Conservation (phyloP, 1,140 invertebrate species). For the Galleria mellonella region DNA sequence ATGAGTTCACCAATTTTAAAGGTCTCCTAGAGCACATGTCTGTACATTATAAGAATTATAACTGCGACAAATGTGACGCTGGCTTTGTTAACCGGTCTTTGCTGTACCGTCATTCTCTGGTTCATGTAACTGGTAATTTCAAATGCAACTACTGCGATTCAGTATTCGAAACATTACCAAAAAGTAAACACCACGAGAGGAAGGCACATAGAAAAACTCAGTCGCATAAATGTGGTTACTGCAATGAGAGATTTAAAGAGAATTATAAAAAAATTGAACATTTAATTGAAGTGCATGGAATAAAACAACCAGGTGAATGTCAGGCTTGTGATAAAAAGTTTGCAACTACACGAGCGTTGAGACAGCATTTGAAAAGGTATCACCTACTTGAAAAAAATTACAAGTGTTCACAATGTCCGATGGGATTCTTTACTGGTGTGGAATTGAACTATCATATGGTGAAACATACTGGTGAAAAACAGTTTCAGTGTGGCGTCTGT, state of each 20-base stretch:
- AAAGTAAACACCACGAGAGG: constrained; percentile 36
- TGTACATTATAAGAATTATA: constrained; percentile 38
- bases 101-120: constrained; percentile 29
- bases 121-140: constrained; percentile 31
- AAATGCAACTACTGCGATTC: constrained; percentile 34
- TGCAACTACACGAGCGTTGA: not conserved
- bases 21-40: constrained; percentile 47
- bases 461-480: constrained; percentile 25
- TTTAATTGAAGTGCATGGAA: constrained; percentile 34
- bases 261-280: constrained; percentile 36
- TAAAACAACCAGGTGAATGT: constrained; percentile 18
- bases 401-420: constrained; percentile 30
- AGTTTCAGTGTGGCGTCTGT: constrained; percentile 38
- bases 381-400: constrained; percentile 24
- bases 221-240: constrained; percentile 34
- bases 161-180: constrained; percentile 30
- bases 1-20: constrained; percentile 41
- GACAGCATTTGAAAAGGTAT: constrained; percentile 16
- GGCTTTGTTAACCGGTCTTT: constrained; percentile 35
- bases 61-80: constrained; percentile 36
- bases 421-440: constrained; percentile 16
- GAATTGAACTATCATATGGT: constrained; percentile 28
- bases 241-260: constrained; percentile 33
- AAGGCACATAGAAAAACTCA: constrained; percentile 29
- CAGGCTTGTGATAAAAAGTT: constrained; percentile 2